Evolutionary conservation across 64 coral and sea anemone genomes (phyloP).

Genomic region (Stichodactyla helianthus): DNA sequence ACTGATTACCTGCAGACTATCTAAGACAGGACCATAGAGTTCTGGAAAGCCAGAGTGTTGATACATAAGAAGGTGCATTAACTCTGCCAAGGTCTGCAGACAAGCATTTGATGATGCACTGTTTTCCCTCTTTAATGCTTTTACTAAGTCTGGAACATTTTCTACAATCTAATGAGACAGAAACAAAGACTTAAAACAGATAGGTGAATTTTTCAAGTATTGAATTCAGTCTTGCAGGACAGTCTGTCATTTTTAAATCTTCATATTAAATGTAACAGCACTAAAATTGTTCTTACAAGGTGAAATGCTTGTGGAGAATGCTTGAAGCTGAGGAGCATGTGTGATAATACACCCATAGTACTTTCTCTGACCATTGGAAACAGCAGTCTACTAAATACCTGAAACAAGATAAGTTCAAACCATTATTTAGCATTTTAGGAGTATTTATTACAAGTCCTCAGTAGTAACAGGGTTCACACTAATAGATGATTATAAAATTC

Average conservation of each 20-base stretch:
- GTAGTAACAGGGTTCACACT: no score
- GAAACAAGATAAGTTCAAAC: not conserved
- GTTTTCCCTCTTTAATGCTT: conserved; percentile 73
- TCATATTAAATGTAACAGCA: no score
- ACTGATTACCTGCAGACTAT: conserved; percentile 57
- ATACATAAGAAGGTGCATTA: conserved; percentile 86
- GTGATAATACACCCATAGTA: conserved; percentile 79
- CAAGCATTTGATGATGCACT: conserved; percentile 51
- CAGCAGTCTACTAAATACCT: conserved; percentile 80
- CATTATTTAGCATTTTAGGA: not conserved
- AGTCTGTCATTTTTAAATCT: no score
- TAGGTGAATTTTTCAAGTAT: no score
- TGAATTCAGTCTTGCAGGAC: no score
- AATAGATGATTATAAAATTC: no score
- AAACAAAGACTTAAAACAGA: no score
- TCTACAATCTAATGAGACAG: conserved; percentile 61
- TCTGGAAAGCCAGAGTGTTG: conserved; percentile 82
- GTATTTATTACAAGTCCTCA: not conserved
- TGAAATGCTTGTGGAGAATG: conserved; percentile 90
- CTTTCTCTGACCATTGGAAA: conserved; percentile 78
- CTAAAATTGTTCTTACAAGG: conserved; percentile 31
- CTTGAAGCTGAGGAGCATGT: conserved; percentile 86
- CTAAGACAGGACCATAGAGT: conserved; percentile 71
- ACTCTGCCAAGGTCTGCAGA: conserved; percentile 65
- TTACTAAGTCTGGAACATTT: conserved; percentile 69